These are phyloP conservation scores for Rana temporaria DNA, from an alignment of 2,113 vertebrate genomes.

Conservation along the genomic window DNA sequence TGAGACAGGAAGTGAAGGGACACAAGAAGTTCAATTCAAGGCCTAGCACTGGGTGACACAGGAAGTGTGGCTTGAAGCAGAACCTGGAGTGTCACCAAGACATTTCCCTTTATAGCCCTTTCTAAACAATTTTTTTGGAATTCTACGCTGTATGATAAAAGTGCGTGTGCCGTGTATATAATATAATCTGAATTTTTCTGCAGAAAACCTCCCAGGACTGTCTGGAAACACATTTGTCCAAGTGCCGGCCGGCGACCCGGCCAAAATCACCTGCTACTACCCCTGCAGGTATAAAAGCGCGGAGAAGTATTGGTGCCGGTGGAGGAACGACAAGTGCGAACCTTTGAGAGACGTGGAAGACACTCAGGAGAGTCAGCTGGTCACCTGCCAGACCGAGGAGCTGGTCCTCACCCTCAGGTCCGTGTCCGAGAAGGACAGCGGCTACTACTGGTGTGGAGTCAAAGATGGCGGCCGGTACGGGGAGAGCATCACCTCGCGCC, in stretches of 20 bases:
- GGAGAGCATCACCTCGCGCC: conserved; percentile 63
- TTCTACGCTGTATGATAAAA: too few species aligned
- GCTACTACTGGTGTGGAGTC: conserved; percentile 80
- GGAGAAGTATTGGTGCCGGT: conserved; percentile 78
- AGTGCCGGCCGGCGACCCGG: neutral
- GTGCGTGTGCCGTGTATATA: too few species aligned
- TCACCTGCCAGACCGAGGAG: conserved; percentile 52
- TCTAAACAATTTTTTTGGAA: too few species aligned
- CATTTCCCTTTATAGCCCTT: too few species aligned
- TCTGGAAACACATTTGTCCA: neutral
- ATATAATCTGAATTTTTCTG: neutral
- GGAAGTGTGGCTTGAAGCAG: too few species aligned
- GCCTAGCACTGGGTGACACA: too few species aligned
- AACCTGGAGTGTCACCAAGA: too few species aligned
- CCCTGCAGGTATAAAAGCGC: conserved; percentile 65
- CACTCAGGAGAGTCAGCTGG: accelerated
- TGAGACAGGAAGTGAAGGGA: too few species aligned
- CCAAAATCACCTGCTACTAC: conserved; percentile 65
- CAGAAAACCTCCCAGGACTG: conserved; percentile 61
- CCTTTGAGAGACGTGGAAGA: neutral
- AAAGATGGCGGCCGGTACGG: neutral
- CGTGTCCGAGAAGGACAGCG: conserved; percentile 29
- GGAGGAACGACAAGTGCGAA: conserved; percentile 58
- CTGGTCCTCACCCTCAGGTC: conserved; percentile 57
- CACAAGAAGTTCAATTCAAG: too few species aligned